phyloP scores from a whole-genome alignment of 2,888 invertebrate species.

The Drosophila pseudotakahashii region DNA sequence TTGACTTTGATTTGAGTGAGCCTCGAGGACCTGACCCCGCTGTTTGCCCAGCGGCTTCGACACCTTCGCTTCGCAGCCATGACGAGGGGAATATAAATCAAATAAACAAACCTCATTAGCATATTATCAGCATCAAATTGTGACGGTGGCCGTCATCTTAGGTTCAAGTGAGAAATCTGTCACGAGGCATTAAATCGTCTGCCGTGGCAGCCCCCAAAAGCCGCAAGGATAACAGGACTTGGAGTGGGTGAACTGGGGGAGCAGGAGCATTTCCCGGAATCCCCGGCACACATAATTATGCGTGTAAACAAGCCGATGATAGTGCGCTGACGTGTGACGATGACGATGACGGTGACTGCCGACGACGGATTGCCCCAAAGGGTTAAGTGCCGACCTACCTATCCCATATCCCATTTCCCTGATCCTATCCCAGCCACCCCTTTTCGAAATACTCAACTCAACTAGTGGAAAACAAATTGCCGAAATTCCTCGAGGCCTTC shows the following conservation, averaged over 20 bases:
- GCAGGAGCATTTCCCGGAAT: slow-evolving; percentile 52
- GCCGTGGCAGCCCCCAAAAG: slow-evolving; percentile 52
- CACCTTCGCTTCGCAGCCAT: slow-evolving; percentile 26
- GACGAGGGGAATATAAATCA: slow-evolving; percentile 66
- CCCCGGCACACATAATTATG: slow-evolving; percentile 73
- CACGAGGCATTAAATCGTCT: slow-evolving; percentile 70
- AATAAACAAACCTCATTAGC: slow-evolving; percentile 80
- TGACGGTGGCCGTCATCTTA: slow-evolving; percentile 71
- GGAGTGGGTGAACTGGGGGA: neutral
- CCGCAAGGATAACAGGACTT: slow-evolving; percentile 46
- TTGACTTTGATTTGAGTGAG: slow-evolving; percentile 54
- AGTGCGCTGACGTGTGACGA: slow-evolving; percentile 75
- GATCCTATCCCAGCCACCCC: slow-evolving; percentile 7
- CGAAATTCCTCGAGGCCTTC: slow-evolving; percentile 48
- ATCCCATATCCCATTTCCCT: neutral
- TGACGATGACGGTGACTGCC: slow-evolving; percentile 40
- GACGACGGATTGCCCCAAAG: slow-evolving; percentile 46
- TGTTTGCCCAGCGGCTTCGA: slow-evolving; percentile 26
- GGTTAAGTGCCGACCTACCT: slow-evolving; percentile 48
- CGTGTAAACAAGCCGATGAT: slow-evolving; percentile 79
- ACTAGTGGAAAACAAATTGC: slow-evolving; percentile 72
- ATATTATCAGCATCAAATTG: slow-evolving; percentile 77
- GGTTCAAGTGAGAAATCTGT: slow-evolving; percentile 74
- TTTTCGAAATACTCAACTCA: slow-evolving; percentile 62
- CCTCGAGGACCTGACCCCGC: slow-evolving; percentile 10